Conservation (phyloP, 1,140 invertebrate genomes). For the Harlomillsia oculata region DNA sequence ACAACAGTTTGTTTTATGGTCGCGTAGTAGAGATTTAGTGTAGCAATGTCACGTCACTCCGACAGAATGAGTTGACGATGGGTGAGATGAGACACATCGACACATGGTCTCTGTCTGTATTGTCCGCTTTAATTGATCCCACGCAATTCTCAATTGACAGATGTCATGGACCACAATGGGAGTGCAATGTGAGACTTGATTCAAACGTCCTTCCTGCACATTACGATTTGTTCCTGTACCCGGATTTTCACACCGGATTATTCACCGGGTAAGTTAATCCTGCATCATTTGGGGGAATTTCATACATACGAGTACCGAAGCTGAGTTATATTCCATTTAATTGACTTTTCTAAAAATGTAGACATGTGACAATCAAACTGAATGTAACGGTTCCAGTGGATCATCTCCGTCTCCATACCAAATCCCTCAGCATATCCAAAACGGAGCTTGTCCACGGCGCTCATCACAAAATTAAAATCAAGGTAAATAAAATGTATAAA, state of each 20-base stretch:
- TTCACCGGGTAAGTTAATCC: conserved; percentile 42
- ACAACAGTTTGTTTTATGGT: too few relatives aligned
- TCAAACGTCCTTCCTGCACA: conserved; percentile 54
- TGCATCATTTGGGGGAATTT: conserved; percentile 27
- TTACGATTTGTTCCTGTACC: conserved; percentile 46
- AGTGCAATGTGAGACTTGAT: conserved; percentile 51
- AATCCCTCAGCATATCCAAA: conserved; percentile 34
- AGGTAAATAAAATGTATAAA: too few relatives aligned
- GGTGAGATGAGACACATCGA: too few relatives aligned
- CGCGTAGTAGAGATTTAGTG: too few relatives aligned
- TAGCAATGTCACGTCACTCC: too few relatives aligned
- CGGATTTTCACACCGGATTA: conserved; percentile 40
- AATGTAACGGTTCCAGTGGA: conserved; percentile 37
- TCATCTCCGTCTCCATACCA: conserved; percentile 43
- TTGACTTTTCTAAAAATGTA: too few relatives aligned
- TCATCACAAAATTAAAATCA: too few relatives aligned
- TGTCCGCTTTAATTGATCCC: background rate
- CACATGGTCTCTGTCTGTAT: background rate
- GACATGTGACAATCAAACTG: conserved; percentile 13
- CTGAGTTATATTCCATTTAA: too few relatives aligned
- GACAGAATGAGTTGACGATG: too few relatives aligned
- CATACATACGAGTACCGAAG: too few relatives aligned
- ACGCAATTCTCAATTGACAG: conserved; percentile 5
- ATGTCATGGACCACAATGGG: conserved; percentile 33
- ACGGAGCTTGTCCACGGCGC: too few relatives aligned